Percentiles rank a stretch among this genome's conserved stretches.
These are phyloP conservation scores for Drosophila malerkotliana DNA, from an alignment of 1,140 invertebrate genomes.

Conservation along the genomic window DNA sequence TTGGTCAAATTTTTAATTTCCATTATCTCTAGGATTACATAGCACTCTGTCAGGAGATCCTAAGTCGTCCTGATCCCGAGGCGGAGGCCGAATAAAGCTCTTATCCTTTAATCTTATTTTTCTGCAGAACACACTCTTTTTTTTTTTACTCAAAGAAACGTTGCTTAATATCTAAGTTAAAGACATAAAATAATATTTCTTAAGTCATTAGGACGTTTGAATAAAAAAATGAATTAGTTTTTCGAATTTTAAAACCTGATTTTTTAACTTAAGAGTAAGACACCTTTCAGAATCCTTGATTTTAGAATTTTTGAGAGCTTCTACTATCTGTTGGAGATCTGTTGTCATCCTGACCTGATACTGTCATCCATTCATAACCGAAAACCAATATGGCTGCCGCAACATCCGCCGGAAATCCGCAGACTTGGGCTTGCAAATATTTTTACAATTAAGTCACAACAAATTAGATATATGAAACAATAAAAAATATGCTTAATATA, in stretches of 20 bases:
- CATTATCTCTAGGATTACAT: constrained; percentile 72
- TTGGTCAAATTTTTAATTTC: constrained; percentile 19
- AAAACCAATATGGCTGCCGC: constrained; percentile 45
- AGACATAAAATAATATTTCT: neutral
- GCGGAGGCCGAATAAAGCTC: constrained; percentile 65
- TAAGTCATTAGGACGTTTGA: neutral
- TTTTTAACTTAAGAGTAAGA: neutral
- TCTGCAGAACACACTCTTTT: constrained; percentile 10
- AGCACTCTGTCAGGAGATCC: constrained; percentile 82
- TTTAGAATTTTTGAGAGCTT: constrained; percentile 2
- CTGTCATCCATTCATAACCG: constrained; percentile 6
- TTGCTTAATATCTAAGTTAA: constrained; percentile 1
- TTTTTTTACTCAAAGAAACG: neutral
- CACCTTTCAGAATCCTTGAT: neutral
- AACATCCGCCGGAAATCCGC: constrained; percentile 6
- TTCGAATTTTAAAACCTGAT: neutral
- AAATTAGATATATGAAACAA: constrained; percentile 23
- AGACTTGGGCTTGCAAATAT: constrained; percentile 39
- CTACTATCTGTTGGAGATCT: neutral
- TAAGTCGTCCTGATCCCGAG: constrained; percentile 81
- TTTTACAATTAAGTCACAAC: neutral
- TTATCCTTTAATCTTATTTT: neutral
- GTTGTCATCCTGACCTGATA: constrained; percentile 1
- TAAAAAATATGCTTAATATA: constrained; percentile 25
- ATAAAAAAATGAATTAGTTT: neutral